phyloP scores from a whole-genome alignment of 2,113 vertebrate species.

The Leptobrachium ailaonicum region DNA sequence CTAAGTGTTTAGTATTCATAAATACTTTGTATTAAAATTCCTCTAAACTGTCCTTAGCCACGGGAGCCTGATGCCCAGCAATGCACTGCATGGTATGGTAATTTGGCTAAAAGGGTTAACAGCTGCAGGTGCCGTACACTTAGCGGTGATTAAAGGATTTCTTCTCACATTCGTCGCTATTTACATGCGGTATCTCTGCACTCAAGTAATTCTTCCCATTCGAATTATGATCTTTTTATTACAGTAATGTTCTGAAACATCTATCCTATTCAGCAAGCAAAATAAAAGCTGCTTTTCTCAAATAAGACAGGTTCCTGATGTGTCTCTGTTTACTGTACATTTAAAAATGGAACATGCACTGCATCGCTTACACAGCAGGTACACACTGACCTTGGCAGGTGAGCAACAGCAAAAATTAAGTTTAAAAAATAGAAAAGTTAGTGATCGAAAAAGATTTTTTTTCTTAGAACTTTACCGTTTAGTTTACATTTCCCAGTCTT shows the following conservation, averaged over 20 bases:
- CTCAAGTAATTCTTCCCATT: slow-evolving; percentile 14
- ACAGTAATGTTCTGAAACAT: slow-evolving; percentile 20
- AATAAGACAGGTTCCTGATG: not conserved
- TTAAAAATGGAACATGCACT: not conserved
- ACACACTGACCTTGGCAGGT: too few species aligned
- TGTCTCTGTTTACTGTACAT: not conserved
- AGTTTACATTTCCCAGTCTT: too few species aligned
- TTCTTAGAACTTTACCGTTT: too few species aligned
- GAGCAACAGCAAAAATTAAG: too few species aligned
- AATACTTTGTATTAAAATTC: too few species aligned
- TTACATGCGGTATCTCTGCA: slow-evolving; percentile 24
- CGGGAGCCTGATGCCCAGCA: not conserved
- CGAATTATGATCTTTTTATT: slow-evolving; percentile 25
- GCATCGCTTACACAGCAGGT: too few species aligned
- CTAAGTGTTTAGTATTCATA: too few species aligned
- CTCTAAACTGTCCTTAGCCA: too few species aligned
- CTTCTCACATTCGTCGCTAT: slow-evolving; percentile 16
- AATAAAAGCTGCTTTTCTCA: slow-evolving; percentile 13
- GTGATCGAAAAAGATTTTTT: too few species aligned
- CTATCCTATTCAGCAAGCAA: not conserved
- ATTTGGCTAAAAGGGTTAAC: slow-evolving; percentile 39
- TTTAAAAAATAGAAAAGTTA: too few species aligned
- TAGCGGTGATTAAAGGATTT: slow-evolving; percentile 18
- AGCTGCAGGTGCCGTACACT: slow-evolving; percentile 24
- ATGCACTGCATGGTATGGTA: slow-evolving; percentile 12